Percentiles rank a stretch among this genome's conserved stretches.
Conservation (phyloP, 35 echinoderm and acorn worm species). For the Anneissia japonica region DNA sequence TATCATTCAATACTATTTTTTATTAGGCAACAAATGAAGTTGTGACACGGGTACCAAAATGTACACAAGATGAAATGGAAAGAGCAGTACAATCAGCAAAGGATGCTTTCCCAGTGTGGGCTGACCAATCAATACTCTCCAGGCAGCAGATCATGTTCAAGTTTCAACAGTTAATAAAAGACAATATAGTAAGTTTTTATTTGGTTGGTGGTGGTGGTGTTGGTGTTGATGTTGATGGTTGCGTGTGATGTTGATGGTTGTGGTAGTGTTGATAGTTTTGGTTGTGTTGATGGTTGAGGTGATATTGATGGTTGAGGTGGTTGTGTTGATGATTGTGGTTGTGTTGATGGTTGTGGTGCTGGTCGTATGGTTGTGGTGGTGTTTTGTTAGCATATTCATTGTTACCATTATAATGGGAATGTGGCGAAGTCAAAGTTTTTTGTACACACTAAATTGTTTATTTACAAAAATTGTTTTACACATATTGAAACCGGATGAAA, state of each 20-base stretch:
- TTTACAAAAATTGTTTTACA: too few relatives aligned
- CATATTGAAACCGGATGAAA: too few relatives aligned
- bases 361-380: background rate
- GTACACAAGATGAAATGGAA: slow-evolving; percentile 82
- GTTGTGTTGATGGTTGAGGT: background rate
- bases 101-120: slow-evolving; percentile 63
- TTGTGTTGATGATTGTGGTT: background rate
- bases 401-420: background rate
- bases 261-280: background rate
- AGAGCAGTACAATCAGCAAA: slow-evolving; percentile 70
- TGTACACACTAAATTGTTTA: too few relatives aligned
- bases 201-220: background rate
- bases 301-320: background rate
- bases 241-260: background rate
- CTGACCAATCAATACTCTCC: slow-evolving; percentile 53
- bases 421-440: too few relatives aligned
- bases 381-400: background rate
- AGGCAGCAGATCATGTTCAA: slow-evolving; percentile 97
- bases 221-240: background rate
- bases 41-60: slow-evolving; percentile 89
- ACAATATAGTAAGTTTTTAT: slow-evolving; percentile 69
- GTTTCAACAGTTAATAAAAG: slow-evolving; percentile 83
- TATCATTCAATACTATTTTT: background rate
- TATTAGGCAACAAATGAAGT: slow-evolving; percentile 89
- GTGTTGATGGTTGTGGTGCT: background rate